Evolutionary conservation across 1,140 invertebrate species (phyloP).

Genomic region (Pseudomyrmex concolor): DNA sequence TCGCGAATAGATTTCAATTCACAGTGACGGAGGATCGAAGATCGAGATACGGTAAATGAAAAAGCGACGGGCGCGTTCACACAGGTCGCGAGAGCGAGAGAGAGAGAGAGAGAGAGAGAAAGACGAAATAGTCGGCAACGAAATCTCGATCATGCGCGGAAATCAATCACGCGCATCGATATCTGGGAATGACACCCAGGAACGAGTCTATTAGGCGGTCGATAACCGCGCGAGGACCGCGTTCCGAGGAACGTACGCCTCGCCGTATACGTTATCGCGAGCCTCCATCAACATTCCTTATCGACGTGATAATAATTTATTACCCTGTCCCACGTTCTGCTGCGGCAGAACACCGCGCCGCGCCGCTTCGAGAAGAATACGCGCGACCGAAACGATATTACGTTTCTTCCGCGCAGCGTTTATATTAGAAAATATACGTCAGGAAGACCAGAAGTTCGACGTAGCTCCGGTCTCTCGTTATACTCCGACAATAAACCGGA

Average conservation of each 20-base stretch:
- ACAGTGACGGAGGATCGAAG: conserved; percentile 54
- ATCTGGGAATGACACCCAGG: conserved; percentile 74
- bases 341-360: conserved; percentile 47
- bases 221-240: conserved; percentile 75
- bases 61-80: conserved; percentile 46
- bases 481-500: background rate
- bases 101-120: too few species aligned
- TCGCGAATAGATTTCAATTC: conserved; percentile 64
- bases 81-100: background rate
- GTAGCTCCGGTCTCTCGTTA: conserved; percentile 7
- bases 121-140: conserved; percentile 25
- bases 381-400: conserved; percentile 20
- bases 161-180: conserved; percentile 70
- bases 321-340: conserved; percentile 73
- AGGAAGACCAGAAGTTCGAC: conserved; percentile 12
- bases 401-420: background rate
- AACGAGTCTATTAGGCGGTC: conserved; percentile 79
- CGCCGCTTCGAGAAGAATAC: conserved; percentile 30
- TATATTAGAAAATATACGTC: conserved; percentile 17
- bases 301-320: conserved; percentile 83
- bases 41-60: conserved; percentile 56
- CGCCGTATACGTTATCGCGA: conserved; percentile 72
- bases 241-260: conserved; percentile 66
- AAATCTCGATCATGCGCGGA: conserved; percentile 60
- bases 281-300: conserved; percentile 82